Evolutionary conservation across 2,113 vertebrate genomes (phyloP).

Genomic region (Ageneiosus marmoratus): DNA sequence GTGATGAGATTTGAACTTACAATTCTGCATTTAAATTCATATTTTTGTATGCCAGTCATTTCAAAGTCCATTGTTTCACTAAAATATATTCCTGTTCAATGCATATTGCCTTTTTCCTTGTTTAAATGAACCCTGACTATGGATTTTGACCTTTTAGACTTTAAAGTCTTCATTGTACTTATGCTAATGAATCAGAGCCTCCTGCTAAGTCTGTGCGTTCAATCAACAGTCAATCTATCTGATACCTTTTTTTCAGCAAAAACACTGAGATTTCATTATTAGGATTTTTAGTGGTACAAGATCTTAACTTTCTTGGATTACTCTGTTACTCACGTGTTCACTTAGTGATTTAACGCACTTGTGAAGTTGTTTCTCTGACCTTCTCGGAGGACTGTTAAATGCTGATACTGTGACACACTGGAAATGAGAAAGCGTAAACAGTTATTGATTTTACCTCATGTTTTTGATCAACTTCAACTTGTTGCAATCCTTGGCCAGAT

Average conservation of each 20-base stretch:
- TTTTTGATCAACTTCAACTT: constrained; percentile 37
- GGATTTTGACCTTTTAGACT: background rate
- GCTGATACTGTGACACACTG: constrained; percentile 8
- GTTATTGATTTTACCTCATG: constrained; percentile 39
- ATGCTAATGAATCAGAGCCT: background rate
- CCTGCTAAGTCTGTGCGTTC: constrained; percentile 18
- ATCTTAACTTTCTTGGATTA: background rate
- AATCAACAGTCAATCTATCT: constrained; percentile 40
- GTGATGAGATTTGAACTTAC: background rate
- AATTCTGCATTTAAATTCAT: background rate
- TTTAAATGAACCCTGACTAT: background rate
- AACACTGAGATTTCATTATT: background rate
- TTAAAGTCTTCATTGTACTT: background rate
- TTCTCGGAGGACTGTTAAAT: background rate
- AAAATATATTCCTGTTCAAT: background rate
- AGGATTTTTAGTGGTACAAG: background rate
- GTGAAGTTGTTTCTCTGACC: constrained; percentile 16
- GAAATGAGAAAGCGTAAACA: constrained; percentile 40
- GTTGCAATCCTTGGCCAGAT: constrained; percentile 18
- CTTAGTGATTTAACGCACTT: background rate
- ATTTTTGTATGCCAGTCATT: background rate
- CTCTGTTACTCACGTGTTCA: background rate
- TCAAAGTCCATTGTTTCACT: background rate
- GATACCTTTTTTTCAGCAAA: constrained; percentile 2
- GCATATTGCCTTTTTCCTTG: background rate